Evolutionary conservation across 2,797 vertebrate genomes (phyloP).

Genomic region (Cryptoprocta ferox): DNA sequence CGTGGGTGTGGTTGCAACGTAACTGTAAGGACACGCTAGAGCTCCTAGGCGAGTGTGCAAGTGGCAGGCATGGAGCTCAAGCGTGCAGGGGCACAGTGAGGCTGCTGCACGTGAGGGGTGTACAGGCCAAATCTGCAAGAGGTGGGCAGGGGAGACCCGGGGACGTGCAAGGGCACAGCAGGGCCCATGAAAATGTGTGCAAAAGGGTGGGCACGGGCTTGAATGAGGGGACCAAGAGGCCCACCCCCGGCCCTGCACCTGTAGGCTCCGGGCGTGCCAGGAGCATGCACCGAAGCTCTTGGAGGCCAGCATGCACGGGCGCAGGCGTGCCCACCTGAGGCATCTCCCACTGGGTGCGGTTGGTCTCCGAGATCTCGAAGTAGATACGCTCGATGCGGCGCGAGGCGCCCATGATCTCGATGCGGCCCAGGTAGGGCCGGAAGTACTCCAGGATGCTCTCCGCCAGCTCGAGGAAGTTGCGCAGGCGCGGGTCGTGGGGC

Average conservation of each 20-base stretch:
- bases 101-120: too few species aligned
- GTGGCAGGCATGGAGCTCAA: not conserved
- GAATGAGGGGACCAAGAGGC: not conserved
- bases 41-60: not conserved
- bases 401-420: constrained; percentile 98
- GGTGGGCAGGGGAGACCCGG: not conserved
- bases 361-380: constrained; percentile 98
- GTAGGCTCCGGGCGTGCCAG: not conserved
- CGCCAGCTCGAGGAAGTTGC: constrained; percentile 94
- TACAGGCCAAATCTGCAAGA: not conserved
- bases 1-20: not conserved
- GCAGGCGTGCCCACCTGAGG: constrained; percentile 87
- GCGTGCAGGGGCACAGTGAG: not conserved
- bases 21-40: not conserved
- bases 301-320: not conserved
- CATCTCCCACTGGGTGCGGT: constrained; percentile 99
- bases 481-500: constrained; percentile 94
- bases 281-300: accelerated
- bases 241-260: constrained; percentile 49
- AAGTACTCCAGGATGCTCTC: constrained; percentile 97
- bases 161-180: not conserved
- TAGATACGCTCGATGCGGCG: constrained; percentile 96
- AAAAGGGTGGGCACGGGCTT: not conserved
- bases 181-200: not conserved
- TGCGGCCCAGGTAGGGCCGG: constrained; percentile 95